Evolutionary conservation across 2,113 vertebrate species (phyloP).

Genomic region (Tragelaphus imberbis): DNA sequence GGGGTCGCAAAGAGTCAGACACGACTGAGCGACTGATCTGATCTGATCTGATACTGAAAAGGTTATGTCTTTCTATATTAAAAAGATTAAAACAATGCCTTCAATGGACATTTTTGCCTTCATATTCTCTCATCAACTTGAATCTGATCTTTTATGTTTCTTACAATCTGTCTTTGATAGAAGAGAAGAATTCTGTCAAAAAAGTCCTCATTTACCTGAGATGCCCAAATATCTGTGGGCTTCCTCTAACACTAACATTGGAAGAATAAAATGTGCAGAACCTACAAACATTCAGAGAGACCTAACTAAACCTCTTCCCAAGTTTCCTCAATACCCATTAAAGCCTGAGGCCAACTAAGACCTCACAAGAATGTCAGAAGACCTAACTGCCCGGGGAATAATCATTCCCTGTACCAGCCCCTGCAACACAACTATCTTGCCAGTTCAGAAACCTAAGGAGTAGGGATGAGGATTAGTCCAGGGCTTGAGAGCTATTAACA

Average conservation of each 20-base stretch:
- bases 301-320: not conserved
- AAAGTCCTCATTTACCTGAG: not conserved
- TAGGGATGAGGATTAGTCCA: not conserved
- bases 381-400: not conserved
- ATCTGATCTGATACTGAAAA: too few relatives aligned
- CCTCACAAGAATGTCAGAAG: not conserved
- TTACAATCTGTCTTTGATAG: not conserved
- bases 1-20: too few relatives aligned
- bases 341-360: not conserved
- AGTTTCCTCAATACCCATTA: not conserved
- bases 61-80: not conserved
- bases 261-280: not conserved
- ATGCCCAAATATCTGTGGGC: not conserved
- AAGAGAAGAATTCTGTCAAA: not conserved
- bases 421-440: not conserved
- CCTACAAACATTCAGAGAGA: not conserved
- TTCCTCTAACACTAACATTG: not conserved
- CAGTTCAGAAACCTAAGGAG: not conserved
- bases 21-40: too few relatives aligned
- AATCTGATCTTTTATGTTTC: not conserved
- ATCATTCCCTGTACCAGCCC: not conserved
- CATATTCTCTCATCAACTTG: not conserved
- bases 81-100: not conserved
- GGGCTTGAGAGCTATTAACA: not conserved
- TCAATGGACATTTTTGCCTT: not conserved